These are phyloP conservation scores for Brachypodius melanocephalos DNA, from an alignment of 2,113 vertebrate species.

Conservation along the genomic window DNA sequence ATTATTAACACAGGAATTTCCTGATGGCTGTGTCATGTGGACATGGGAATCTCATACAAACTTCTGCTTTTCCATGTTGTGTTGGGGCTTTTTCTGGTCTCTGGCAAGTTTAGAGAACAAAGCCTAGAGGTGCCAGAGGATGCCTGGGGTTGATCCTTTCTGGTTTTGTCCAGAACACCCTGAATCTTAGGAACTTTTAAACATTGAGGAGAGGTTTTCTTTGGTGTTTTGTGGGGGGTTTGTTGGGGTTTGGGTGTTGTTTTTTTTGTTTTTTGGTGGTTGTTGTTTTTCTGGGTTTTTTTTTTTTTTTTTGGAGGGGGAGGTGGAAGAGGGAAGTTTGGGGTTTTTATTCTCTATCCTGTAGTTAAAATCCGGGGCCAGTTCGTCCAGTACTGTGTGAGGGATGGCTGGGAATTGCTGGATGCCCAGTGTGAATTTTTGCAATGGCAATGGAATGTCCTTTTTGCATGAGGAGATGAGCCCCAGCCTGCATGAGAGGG, in stretches of 20 bases:
- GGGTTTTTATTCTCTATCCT: background rate
- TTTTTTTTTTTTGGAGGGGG: background rate
- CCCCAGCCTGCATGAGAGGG: background rate
- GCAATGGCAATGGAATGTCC: background rate
- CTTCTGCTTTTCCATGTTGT: background rate
- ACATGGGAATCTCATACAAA: rapidly evolving
- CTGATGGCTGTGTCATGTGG: background rate
- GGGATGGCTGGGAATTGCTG: background rate
- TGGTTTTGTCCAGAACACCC: rapidly evolving
- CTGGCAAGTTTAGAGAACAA: background rate
- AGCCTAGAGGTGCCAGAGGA: background rate
- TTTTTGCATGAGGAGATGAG: background rate
- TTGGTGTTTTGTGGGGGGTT: background rate
- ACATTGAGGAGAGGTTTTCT: background rate
- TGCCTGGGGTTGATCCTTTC: background rate
- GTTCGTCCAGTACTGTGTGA: background rate
- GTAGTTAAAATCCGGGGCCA: background rate
- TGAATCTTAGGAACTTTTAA: background rate
- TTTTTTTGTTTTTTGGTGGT: too few relatives aligned
- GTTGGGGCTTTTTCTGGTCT: background rate
- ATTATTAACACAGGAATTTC: background rate
- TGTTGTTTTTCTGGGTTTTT: background rate
- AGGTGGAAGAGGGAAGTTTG: background rate
- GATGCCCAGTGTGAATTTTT: background rate
- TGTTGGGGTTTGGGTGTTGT: background rate